These are phyloP conservation scores for Macrocentrus cingulum DNA, from an alignment of 1,140 invertebrate genomes.

Conservation along the genomic window DNA sequence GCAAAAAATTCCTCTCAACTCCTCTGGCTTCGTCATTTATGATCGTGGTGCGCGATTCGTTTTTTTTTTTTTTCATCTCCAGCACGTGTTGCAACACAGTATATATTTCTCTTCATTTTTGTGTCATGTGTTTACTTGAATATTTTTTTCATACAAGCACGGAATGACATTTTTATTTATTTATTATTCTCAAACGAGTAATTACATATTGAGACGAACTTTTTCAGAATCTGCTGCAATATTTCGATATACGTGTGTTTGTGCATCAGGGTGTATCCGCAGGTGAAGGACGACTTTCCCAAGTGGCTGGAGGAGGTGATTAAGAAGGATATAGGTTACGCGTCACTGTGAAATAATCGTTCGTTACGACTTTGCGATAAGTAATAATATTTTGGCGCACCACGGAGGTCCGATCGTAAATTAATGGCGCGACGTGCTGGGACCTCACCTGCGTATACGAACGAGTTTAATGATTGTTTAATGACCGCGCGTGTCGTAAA, in stretches of 20 bases:
- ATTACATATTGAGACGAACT: too few species aligned
- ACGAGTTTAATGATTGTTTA: constrained; percentile 62
- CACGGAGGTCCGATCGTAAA: constrained; percentile 58
- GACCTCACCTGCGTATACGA: constrained; percentile 56
- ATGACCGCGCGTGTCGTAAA: constrained; percentile 58
- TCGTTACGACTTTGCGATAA: constrained; percentile 38
- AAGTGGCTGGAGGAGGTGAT: background rate
- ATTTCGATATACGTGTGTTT: too few species aligned
- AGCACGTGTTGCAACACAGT: background rate
- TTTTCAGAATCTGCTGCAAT: too few species aligned
- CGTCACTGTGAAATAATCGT: constrained; percentile 33
- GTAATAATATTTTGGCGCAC: constrained; percentile 55
- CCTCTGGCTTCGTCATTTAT: background rate
- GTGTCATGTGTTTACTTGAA: too few species aligned
- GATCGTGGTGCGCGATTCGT: background rate
- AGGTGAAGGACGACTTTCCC: too few species aligned
- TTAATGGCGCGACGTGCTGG: constrained; percentile 50
- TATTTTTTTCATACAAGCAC: too few species aligned
- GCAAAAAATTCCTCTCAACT: background rate
- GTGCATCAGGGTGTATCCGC: too few species aligned
- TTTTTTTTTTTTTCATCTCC: background rate
- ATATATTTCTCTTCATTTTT: too few species aligned
- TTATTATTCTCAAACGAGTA: too few species aligned
- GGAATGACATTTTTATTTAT: too few species aligned
- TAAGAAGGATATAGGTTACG: constrained; percentile 18